Base-by-base conservation (phyloP, 1,140 invertebrate genomes). In the Stenopsyche tienmushanensis region DNA sequence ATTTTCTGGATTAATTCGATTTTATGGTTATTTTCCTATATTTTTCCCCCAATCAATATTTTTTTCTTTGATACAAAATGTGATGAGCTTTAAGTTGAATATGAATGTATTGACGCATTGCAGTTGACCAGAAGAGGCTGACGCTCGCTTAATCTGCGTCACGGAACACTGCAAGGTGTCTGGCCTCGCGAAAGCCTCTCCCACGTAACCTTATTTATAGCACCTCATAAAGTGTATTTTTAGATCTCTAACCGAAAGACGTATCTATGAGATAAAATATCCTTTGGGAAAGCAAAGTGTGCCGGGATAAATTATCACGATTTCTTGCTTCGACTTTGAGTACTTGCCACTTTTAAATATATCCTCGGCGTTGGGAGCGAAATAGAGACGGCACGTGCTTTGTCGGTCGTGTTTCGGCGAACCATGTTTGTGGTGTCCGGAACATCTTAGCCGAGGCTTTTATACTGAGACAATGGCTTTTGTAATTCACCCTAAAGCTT, bases 91-190 rank as follows among this genome's bases (percentile, higher is more conserved):
- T n/a, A n/a, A n/a, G n/a, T n/a, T n/a, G n/a, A n/a, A n/a, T n/a
- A n/a, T n/a, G n/a, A n/a, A n/a, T n/a, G n/a, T n/a, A 25, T 24
- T 57, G 53, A 57, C 53, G 53, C 53, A 57, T 57, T 57, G 53
- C 53, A 57, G 53, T 57, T 57, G 53, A 57, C 25, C 53, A 18
- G 44, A 34, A 34, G 29, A 13, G 29, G 29, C 29, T 34, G 29
- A 34, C 49, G 50, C 13, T 17, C 20, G 21, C 26, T 57, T 57
- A 57, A 18, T 57, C 26, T 18, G 20, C 20, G 53, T 41, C 7
- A 9, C n/a, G 15, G 25, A 24, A 41, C 23, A 20, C 53, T 41
- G 53, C 53, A 57, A 57, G 29, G 52, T 52, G 52, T 1, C 25
- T 2, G 47, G n/a, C 20, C 1, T 2, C 47, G 47, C 20, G 21